Base-by-base conservation (phyloP, 1,140 invertebrate genomes). In the Muscidifurax raptorellus region DNA sequence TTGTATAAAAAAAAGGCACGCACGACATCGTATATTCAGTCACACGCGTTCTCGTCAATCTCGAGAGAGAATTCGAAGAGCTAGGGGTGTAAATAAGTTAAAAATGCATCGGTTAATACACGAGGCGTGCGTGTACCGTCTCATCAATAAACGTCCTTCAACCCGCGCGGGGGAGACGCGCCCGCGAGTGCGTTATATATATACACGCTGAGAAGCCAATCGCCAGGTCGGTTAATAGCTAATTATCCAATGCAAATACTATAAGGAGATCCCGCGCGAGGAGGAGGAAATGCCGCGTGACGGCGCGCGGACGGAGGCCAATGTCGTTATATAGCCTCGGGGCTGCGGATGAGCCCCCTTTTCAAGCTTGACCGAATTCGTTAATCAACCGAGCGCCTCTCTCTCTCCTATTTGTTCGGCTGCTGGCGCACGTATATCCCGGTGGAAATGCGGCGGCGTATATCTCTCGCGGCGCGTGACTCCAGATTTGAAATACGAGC, bases 231-330 rank as follows among this genome's bases (percentile, higher is more conserved):
- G 76, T 80, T 81, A 85, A 85, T 81, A 69, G 83, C 78, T 85
- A 85, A 85, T 85, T 81, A 85, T 67, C 83, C 72, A 81, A 77
- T 81, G 83, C 79, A 81, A 85, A 81, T 85, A 77, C 36, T 52
- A 40, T 40, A 64, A 47, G 32, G 40, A n/a, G 67, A 67, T 67
- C 47, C 52, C 76, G 44, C 18, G 32, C 40, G 36, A 36, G 75
- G 69, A 36, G 75, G 69, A 36, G 74, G 44, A 59, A 30, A 75
- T 32, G 18, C 78, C 52, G 77, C 27, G 36, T 32, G 36, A 74
- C 10, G 59, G 15, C 3, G 77, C 25, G 32, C 13, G 47, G 47
- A 15, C 22, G 80, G n/a, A 72, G 71, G 52, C 28, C 69, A 75
- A 82, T 75, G 74, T 82, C 30, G 47, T 82, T 30, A 40, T 9